phyloP scores from a whole-genome alignment of 2,888 invertebrate genomes.

The Enchytraeus crypticus region DNA sequence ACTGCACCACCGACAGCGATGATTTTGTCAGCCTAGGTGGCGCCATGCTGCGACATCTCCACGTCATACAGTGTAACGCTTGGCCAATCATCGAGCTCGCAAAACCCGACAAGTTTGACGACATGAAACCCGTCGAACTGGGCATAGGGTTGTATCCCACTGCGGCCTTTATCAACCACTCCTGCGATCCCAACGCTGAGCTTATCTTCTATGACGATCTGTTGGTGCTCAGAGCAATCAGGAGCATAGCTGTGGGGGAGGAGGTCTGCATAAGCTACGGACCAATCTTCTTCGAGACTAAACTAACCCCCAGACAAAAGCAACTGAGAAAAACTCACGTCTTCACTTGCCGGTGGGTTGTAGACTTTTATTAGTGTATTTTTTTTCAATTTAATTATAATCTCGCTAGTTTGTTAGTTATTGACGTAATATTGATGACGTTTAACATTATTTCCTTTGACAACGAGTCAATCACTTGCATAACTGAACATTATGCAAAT shows the following conservation, averaged over 20 bases:
- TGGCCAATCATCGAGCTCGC: conserved; percentile 60
- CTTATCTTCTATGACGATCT: conserved; percentile 64
- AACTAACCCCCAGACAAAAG: conserved; percentile 56
- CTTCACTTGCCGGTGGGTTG: conserved; percentile 59
- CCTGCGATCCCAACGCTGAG: conserved; percentile 74
- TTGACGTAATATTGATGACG: neutral
- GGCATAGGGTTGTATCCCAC: conserved; percentile 78
- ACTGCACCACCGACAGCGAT: neutral
- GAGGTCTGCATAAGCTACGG: conserved; percentile 75
- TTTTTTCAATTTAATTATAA: neutral
- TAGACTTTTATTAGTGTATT: neutral
- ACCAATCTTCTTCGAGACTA: conserved; percentile 21
- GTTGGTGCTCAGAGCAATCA: conserved; percentile 63
- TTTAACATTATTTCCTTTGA: neutral
- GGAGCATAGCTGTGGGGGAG: conserved; percentile 57
- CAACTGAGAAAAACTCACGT: conserved; percentile 63
- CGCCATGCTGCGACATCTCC: conserved; percentile 64
- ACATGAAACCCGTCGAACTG: conserved; percentile 49
- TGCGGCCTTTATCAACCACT: conserved; percentile 83
- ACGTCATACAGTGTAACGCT: conserved; percentile 74
- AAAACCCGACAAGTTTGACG: conserved; percentile 33
- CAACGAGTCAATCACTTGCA: no score
- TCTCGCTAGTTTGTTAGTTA: neutral
- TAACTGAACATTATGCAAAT: no score
- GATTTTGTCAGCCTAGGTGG: conserved; percentile 53